These are phyloP conservation scores for Platalea minor DNA, from an alignment of 2,797 vertebrate species.

Conservation along the genomic window DNA sequence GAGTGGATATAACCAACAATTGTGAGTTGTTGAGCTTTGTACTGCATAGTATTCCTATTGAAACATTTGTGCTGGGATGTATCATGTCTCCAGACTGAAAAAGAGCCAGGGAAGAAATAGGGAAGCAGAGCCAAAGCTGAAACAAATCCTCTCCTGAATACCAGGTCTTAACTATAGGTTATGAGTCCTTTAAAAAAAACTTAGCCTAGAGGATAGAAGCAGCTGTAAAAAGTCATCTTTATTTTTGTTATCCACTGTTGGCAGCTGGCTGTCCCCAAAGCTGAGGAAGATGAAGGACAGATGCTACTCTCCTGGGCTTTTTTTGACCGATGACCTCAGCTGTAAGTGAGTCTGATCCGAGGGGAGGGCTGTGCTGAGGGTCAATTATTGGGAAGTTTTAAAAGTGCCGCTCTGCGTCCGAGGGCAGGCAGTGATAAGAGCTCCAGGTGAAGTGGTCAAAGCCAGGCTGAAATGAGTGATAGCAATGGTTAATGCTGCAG, in stretches of 20 bases:
- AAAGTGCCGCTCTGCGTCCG: fast-evolving
- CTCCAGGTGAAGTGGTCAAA: neutral
- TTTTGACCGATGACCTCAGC: neutral
- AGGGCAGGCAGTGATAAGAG: neutral
- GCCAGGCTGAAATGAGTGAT: neutral
- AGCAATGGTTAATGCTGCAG: neutral
- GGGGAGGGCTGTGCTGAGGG: neutral
- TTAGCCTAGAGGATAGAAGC: neutral
- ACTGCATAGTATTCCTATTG: neutral
- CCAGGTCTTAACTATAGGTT: neutral
- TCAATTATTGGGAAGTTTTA: neutral
- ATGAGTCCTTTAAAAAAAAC: neutral
- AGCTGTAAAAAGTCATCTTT: neutral
- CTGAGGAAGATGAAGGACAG: neutral
- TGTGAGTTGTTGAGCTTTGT: neutral
- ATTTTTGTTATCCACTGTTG: neutral
- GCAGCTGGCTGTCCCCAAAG: neutral
- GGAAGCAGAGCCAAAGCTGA: neutral
- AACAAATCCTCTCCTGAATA: neutral
- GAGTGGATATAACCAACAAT: neutral
- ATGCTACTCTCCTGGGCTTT: neutral
- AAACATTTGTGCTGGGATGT: neutral
- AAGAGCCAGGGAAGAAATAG: neutral
- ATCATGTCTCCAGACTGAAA: neutral
- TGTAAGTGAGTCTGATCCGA: neutral